phyloP scores from a whole-genome alignment of 2,113 vertebrate genomes.

The Odobenus rosmarus region DNA sequence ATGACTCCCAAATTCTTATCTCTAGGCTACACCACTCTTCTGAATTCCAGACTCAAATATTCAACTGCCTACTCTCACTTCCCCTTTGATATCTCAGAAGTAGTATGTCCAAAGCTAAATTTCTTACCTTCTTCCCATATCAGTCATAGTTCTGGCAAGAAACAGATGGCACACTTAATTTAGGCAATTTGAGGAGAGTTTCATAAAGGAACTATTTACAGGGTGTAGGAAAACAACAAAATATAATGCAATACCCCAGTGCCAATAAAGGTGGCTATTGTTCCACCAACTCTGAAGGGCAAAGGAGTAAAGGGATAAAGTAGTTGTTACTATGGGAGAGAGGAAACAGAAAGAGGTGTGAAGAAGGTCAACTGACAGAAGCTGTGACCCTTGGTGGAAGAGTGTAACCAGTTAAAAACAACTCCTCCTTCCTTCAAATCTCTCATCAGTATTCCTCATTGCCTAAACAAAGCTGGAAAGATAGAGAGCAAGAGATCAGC shows the following conservation, averaged over 20 bases:
- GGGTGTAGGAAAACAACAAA: not conserved
- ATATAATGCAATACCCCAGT: not conserved
- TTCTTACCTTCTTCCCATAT: not conserved
- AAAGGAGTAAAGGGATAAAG: not conserved
- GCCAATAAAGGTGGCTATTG: not conserved
- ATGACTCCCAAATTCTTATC: not conserved
- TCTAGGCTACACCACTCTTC: not conserved
- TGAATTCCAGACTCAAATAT: slow-evolving; percentile 2
- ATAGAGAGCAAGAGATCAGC: not conserved
- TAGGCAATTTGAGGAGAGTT: slow-evolving; percentile 12
- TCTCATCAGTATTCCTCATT: not conserved
- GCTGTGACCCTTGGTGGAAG: not conserved
- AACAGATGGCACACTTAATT: not conserved
- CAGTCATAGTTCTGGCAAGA: not conserved
- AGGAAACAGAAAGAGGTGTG: not conserved
- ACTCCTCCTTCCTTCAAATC: not conserved
- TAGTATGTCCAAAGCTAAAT: not conserved
- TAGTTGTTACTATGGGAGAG: not conserved
- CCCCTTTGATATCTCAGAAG: not conserved
- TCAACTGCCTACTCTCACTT: not conserved
- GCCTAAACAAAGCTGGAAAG: not conserved
- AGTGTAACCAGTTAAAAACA: not conserved
- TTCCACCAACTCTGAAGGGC: not conserved
- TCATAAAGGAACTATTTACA: slow-evolving; percentile 14
- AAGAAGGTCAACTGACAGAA: not conserved